A percentile compares a stretch with the other conserved stretches of the same genome.
Conservation (phyloP, 2,888 invertebrate species). For the Tachystola acroxantha region DNA sequence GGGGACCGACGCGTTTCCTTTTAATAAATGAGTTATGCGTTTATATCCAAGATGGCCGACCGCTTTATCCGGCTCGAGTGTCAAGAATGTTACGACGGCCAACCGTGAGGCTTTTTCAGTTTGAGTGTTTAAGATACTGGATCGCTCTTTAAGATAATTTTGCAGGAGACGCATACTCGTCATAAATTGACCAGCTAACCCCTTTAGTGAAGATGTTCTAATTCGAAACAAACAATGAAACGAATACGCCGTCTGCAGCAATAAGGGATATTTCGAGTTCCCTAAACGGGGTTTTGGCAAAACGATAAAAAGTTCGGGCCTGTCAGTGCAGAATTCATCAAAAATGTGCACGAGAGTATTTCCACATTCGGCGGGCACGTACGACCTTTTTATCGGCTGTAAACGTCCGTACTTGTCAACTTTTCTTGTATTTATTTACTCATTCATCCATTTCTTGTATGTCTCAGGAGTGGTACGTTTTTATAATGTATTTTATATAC, state of each 20-base stretch:
- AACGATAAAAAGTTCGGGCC: constrained; percentile 23
- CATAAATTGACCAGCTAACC: no score
- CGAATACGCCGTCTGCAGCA: no score
- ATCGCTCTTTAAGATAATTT: no score
- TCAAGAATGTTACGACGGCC: constrained; percentile 51
- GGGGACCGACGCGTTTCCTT: constrained; percentile 63
- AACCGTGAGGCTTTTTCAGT: constrained; percentile 26
- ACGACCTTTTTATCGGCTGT: constrained; percentile 53
- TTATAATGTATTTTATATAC: no score
- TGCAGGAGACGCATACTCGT: no score
- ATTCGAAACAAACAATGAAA: no score
- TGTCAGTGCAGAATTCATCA: constrained; percentile 49
- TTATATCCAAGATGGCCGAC: constrained; percentile 67
- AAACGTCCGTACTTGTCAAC: constrained; percentile 56
- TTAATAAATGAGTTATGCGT: constrained; percentile 74
- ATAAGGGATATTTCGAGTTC: background rate
- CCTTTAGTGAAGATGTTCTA: no score
- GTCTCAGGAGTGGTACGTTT: constrained; percentile 24
- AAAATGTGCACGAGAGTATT: constrained; percentile 44
- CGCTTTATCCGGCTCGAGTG: constrained; percentile 48
- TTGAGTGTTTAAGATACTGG: constrained; percentile 18
- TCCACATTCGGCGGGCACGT: constrained; percentile 49
- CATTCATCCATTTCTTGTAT: constrained; percentile 56
- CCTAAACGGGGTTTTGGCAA: constrained; percentile 1
- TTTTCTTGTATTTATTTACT: constrained; percentile 57